Percentiles rank a stretch among this genome's conserved stretches.
Conservation (phyloP, 1,140 invertebrate species). For the Helicoverpa armigera region DNA sequence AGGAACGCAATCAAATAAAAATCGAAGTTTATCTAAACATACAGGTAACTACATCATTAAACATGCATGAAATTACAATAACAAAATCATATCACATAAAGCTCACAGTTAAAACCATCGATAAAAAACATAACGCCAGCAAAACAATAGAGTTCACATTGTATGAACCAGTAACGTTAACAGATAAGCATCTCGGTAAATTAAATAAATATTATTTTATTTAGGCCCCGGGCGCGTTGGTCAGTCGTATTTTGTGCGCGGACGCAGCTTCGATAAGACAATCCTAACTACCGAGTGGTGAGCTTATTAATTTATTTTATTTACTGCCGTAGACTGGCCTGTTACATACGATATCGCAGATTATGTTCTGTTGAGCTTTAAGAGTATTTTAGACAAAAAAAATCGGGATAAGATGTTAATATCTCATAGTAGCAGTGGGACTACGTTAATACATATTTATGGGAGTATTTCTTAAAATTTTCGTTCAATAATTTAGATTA, state of each 20-base stretch:
- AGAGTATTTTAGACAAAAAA: background rate
- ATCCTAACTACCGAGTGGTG: slow-evolving; percentile 59
- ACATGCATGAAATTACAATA: background rate
- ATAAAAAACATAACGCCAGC: background rate
- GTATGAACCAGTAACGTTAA: slow-evolving; percentile 26
- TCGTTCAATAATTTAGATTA: too few relatives aligned
- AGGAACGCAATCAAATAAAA: too few relatives aligned
- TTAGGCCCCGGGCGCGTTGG: slow-evolving; percentile 44
- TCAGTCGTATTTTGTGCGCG: slow-evolving; percentile 39
- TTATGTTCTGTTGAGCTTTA: slow-evolving; percentile 5
- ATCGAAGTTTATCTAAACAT: too few relatives aligned
- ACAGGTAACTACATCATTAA: too few relatives aligned
- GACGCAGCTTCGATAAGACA: slow-evolving; percentile 54
- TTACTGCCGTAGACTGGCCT: slow-evolving; percentile 50
- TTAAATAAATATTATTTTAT: slow-evolving; percentile 51
- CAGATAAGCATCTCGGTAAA: slow-evolving; percentile 36
- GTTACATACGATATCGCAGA: slow-evolving; percentile 15
- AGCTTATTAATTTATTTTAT: slow-evolving; percentile 65
- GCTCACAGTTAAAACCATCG: background rate
- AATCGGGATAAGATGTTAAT: background rate
- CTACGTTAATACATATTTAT: too few relatives aligned
- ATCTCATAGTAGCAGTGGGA: too few relatives aligned
- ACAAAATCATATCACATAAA: background rate
- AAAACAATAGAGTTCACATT: slow-evolving; percentile 20
- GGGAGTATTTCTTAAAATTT: too few relatives aligned